phyloP scores from a whole-genome alignment of 2,113 vertebrate species.

The Anoplopoma fimbria region DNA sequence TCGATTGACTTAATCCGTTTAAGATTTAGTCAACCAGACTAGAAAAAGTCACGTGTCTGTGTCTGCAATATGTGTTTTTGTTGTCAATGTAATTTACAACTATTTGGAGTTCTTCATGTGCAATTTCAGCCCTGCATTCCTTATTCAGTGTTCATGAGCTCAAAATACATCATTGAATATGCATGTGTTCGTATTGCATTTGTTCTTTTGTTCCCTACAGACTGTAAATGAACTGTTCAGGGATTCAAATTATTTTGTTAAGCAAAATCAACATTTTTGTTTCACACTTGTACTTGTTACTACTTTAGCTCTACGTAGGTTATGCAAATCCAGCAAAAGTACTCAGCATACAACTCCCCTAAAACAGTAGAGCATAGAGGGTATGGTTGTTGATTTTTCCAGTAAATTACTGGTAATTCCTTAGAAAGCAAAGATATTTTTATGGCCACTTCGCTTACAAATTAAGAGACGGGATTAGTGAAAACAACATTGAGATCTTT shows the following conservation, averaged over 20 bases:
- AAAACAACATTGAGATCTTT: not conserved
- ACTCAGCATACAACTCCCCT: not conserved
- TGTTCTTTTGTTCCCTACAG: too few relatives aligned
- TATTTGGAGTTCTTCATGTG: not conserved
- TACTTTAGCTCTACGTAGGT: not conserved
- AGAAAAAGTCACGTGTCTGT: not conserved
- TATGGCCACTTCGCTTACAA: not conserved
- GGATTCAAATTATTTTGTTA: not conserved
- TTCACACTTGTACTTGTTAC: too few relatives aligned
- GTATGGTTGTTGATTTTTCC: not conserved
- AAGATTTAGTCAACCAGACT: not conserved
- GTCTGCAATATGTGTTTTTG: not conserved
- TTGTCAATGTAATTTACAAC: not conserved
- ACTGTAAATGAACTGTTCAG: not conserved
- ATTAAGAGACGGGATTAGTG: not conserved
- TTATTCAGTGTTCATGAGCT: constrained; percentile 1
- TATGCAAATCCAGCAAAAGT: not conserved
- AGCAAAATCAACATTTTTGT: not conserved
- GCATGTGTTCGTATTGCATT: not conserved
- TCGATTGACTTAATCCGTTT: not conserved
- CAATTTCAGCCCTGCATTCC: not conserved
- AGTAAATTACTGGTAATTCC: not conserved
- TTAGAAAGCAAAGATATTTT: not conserved
- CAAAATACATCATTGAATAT: not conserved
- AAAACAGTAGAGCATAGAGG: not conserved